Percentiles rank a stretch among this genome's conserved stretches.
These are phyloP conservation scores for Sminthopsis crassicaudata DNA, from an alignment of 2,113 vertebrate species.

Conservation along the genomic window DNA sequence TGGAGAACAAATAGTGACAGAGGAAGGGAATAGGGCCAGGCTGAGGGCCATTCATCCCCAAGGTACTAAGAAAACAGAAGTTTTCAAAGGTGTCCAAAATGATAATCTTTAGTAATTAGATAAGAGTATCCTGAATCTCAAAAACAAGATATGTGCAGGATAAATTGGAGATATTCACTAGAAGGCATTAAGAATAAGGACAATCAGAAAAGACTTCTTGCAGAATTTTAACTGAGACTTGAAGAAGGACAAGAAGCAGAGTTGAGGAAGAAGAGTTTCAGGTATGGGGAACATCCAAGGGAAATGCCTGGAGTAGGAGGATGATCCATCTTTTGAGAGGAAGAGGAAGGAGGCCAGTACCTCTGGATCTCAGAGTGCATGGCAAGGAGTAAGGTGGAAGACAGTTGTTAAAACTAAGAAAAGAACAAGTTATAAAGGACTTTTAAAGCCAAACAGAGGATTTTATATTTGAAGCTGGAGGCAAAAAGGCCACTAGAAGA, in stretches of 20 bases:
- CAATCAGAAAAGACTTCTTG: neutral
- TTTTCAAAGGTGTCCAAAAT: slow-evolving; percentile 24
- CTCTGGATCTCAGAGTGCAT: neutral
- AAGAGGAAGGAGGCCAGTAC: neutral
- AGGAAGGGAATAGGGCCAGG: neutral
- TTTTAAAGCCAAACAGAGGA: neutral
- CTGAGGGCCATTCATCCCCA: neutral
- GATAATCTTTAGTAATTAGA: neutral
- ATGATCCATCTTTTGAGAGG: neutral
- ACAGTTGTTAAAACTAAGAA: neutral
- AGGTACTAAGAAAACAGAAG: neutral
- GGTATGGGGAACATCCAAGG: neutral
- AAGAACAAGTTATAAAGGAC: neutral
- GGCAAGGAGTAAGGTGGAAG: neutral
- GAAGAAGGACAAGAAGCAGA: neutral
- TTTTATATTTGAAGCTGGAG: neutral
- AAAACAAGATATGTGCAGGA: neutral
- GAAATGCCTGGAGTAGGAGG: neutral
- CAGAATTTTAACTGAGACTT: neutral
- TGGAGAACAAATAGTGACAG: neutral
- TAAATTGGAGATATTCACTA: neutral
- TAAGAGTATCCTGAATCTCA: slow-evolving; percentile 21
- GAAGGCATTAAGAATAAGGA: neutral
- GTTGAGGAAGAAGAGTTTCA: neutral
- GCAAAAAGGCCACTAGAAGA: neutral